phyloP scores from a whole-genome alignment of 2,113 vertebrate genomes.

The Leucoraja erinaceus region DNA sequence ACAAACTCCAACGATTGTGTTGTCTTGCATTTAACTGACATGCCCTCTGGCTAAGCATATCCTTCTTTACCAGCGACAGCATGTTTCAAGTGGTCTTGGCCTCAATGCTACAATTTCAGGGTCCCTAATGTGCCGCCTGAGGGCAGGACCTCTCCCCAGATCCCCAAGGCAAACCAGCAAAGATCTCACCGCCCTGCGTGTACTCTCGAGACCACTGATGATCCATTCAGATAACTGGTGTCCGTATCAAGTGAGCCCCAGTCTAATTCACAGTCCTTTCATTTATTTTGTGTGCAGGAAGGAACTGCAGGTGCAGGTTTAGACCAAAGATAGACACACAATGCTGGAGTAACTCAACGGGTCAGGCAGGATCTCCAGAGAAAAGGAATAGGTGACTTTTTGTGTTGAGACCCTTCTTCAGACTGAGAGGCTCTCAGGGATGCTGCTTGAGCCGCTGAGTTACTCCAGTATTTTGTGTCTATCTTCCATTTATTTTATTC shows the following conservation, averaged over 20 bases:
- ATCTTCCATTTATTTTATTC: too few relatives aligned
- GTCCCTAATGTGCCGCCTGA: conserved; percentile 43
- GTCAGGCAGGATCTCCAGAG: too few relatives aligned
- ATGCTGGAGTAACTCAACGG: too few relatives aligned
- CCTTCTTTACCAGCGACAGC: conserved; percentile 46
- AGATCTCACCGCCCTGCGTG: not conserved
- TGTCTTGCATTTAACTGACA: conserved; percentile 62
- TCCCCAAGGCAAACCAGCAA: not conserved
- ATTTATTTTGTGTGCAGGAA: not conserved
- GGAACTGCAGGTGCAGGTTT: too few relatives aligned
- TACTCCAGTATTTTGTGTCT: too few relatives aligned
- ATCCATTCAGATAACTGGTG: not conserved
- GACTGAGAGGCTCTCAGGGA: too few relatives aligned
- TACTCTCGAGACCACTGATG: not conserved
- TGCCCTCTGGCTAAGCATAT: conserved; percentile 61
- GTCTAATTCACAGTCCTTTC: not conserved
- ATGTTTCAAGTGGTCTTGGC: not conserved
- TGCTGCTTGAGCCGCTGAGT: too few relatives aligned
- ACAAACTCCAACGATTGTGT: conserved; percentile 57
- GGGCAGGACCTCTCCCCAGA: conserved; percentile 40
- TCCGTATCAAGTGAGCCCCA: not conserved
- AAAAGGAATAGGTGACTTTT: too few relatives aligned
- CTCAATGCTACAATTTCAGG: not conserved
- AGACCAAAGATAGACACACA: too few relatives aligned
- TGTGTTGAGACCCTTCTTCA: too few relatives aligned